Conservation (phyloP, 2,797 vertebrate genomes). For the Amblyopsis hoosieri region DNA sequence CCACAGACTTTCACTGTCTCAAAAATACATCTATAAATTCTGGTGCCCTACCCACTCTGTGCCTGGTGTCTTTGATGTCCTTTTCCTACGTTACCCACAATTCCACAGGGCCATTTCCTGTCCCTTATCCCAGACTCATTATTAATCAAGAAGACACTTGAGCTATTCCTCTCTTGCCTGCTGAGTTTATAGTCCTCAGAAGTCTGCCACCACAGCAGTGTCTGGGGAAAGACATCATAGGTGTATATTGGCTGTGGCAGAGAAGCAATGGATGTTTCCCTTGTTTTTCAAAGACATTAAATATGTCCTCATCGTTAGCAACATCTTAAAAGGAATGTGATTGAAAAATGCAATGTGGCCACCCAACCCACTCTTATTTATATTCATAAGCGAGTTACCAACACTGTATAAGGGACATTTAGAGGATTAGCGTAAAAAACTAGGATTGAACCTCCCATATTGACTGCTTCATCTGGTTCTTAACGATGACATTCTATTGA, state of each 20-base stretch:
- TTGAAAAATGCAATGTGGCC: not conserved
- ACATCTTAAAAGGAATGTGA: conserved; percentile 4
- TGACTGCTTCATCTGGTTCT: conserved; percentile 9
- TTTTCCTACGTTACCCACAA: conserved; percentile 51
- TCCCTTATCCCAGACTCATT: conserved; percentile 49
- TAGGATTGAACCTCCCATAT: not conserved
- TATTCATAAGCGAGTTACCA: conserved; percentile 21
- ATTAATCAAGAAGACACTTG: conserved; percentile 49
- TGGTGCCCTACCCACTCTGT: conserved; percentile 41
- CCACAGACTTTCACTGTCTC: conserved; percentile 42
- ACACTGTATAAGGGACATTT: conserved; percentile 8
- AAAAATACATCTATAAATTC: conserved; percentile 36
- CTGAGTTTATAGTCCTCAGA: conserved; percentile 39
- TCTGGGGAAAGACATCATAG: conserved; percentile 21
- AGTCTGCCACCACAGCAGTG: conserved; percentile 30
- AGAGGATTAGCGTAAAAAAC: conserved; percentile 27
- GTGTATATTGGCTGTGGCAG: conserved; percentile 13
- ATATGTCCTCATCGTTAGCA: conserved; percentile 22
- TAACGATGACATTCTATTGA: conserved; percentile 15
- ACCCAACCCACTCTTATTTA: conserved; percentile 5
- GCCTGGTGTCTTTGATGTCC: conserved; percentile 55
- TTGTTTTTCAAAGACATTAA: conserved; percentile 28
- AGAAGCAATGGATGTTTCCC: not conserved
- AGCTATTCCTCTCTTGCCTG: conserved; percentile 28
- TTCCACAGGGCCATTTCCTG: conserved; percentile 48